Conservation (phyloP, 2,888 invertebrate genomes). For the Scaptodrosophila latifasciaeformis region DNA sequence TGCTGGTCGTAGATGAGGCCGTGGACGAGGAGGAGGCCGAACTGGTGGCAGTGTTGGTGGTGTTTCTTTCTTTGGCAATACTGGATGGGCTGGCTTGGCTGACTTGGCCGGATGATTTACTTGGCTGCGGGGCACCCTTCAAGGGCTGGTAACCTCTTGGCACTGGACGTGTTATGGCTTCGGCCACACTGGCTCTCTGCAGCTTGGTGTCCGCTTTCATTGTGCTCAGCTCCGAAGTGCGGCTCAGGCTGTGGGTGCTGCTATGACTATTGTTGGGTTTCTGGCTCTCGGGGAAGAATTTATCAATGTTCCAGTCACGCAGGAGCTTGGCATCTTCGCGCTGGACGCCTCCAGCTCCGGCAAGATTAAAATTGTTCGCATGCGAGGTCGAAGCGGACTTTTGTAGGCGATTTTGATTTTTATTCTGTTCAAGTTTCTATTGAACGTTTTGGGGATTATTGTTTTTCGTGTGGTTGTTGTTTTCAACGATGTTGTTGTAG, state of each 20-base stretch:
- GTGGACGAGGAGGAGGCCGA: conserved; percentile 4
- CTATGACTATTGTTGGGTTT: conserved; percentile 34
- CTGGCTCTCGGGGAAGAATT: conserved; percentile 85
- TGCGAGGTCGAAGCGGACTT: conserved; percentile 72
- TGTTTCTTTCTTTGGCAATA: conserved; percentile 54
- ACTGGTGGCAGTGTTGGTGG: conserved; percentile 1
- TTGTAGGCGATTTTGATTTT: conserved; percentile 68
- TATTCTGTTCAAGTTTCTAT: conserved; percentile 72
- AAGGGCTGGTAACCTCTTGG: conserved; percentile 64
- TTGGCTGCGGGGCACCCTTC: no score
- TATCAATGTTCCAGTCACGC: conserved; percentile 91
- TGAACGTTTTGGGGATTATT: conserved; percentile 38
- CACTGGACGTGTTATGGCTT: conserved; percentile 62
- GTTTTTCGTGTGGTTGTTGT: conserved; percentile 25
- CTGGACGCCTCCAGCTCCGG: conserved; percentile 67
- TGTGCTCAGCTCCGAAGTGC: conserved; percentile 74
- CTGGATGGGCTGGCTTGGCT: conserved; percentile 21
- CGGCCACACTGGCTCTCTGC: conserved; percentile 70
- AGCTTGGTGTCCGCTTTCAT: conserved; percentile 72
- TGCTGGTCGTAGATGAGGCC: conserved; percentile 27
- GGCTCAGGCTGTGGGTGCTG: conserved; percentile 61
- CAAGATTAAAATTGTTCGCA: conserved; percentile 44
- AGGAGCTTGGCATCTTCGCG: conserved; percentile 83
- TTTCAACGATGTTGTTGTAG: conserved; percentile 17
- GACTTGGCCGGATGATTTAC: no score